Conservation (phyloP, 2,888 invertebrate species). For the Cheilosia variabilis region DNA sequence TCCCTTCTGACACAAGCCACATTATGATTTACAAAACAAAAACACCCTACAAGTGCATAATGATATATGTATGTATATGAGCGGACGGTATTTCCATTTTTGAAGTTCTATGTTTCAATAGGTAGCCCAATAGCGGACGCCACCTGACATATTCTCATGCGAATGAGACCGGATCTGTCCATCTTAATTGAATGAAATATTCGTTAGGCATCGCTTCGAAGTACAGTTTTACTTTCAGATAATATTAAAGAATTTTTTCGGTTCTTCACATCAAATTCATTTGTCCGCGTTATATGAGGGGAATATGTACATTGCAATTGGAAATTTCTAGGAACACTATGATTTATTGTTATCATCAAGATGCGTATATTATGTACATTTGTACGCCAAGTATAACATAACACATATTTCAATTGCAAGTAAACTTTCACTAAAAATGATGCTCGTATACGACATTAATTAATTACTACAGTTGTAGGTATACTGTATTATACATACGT, state of each 20-base stretch:
- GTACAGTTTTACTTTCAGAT: slow-evolving; percentile 50
- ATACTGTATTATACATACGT: too few species aligned
- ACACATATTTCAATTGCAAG: too few species aligned
- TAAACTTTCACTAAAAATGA: too few species aligned
- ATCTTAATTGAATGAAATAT: slow-evolving; percentile 71
- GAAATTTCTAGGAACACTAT: slow-evolving; percentile 12
- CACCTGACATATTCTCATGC: slow-evolving; percentile 69
- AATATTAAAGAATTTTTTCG: slow-evolving; percentile 38
- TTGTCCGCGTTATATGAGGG: slow-evolving; percentile 13
- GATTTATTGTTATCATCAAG: too few species aligned
- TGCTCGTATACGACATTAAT: too few species aligned
- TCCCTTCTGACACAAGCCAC: background rate
- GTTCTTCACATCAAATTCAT: slow-evolving; percentile 26
- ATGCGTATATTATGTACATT: too few species aligned
- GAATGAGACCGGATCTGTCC: slow-evolving; percentile 75
- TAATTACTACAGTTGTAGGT: too few species aligned
- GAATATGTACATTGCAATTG: background rate
- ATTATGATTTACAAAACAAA: background rate
- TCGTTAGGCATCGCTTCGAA: slow-evolving; percentile 44
- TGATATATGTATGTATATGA: background rate
- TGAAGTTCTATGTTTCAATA: slow-evolving; percentile 33
- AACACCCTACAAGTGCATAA: background rate
- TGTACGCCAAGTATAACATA: too few species aligned
- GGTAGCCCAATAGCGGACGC: slow-evolving; percentile 63
- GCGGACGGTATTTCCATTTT: slow-evolving; percentile 8